Evolutionary conservation across 2,797 vertebrate genomes (phyloP).

Genomic region (Mallotus villosus): DNA sequence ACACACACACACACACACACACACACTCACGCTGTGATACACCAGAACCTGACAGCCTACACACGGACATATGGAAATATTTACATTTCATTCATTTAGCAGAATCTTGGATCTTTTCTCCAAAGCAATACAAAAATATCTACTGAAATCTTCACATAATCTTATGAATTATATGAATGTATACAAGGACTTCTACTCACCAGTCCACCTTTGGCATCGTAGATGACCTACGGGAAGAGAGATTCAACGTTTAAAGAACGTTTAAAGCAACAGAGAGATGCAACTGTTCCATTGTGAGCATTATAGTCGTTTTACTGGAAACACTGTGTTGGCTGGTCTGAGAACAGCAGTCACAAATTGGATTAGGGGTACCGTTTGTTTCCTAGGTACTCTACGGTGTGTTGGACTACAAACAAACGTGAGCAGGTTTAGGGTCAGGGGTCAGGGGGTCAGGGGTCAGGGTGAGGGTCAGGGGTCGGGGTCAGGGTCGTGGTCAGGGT

Average conservation of each 20-base stretch:
- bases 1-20: not conserved
- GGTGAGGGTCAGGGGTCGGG: too few species aligned
- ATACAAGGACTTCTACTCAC: slow-evolving; percentile 61
- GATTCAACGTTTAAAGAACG: slow-evolving; percentile 11
- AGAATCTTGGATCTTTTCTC: too few species aligned
- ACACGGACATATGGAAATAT: too few species aligned
- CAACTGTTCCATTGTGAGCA: not conserved
- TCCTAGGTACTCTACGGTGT: too few species aligned
- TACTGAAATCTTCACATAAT: not conserved
- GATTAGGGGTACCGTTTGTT: too few species aligned
- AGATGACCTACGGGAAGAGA: slow-evolving; percentile 71
- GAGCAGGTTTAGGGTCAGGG: too few species aligned
- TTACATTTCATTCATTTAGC: too few species aligned
- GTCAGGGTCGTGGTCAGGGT: too few species aligned
- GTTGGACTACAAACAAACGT: too few species aligned
- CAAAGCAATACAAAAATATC: too few species aligned
- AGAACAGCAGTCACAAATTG: not conserved
- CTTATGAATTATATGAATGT: not conserved
- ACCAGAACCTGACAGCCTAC: not conserved
- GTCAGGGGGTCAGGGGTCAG: too few species aligned
- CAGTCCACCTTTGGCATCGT: slow-evolving; percentile 77
- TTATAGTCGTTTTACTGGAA: not conserved
- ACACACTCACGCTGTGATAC: not conserved
- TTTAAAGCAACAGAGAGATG: not conserved
- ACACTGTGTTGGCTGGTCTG: not conserved